phyloP scores from a whole-genome alignment of 1,140 invertebrate genomes.

The Drosophila hydei region DNA sequence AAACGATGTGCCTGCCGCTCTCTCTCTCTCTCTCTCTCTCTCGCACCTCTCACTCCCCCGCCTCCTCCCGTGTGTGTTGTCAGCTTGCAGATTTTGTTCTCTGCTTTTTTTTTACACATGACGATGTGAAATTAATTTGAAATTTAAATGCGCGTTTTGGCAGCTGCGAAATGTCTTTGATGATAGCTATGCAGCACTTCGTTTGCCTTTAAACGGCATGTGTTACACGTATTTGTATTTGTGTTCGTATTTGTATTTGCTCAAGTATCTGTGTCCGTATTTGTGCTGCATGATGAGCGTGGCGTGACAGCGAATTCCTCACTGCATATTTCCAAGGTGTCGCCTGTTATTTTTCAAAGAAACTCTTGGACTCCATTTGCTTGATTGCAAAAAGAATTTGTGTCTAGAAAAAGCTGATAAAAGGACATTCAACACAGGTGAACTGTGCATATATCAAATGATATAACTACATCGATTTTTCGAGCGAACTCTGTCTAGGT shows the following conservation, averaged over 20 bases:
- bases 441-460: neutral
- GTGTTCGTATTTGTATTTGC: constrained; percentile 26
- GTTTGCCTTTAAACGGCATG: constrained; percentile 37
- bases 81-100: constrained; percentile 75
- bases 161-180: constrained; percentile 65
- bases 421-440: too few species aligned
- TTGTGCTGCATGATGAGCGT: constrained; percentile 53
- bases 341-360: neutral
- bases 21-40: neutral
- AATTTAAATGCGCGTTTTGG: constrained; percentile 77
- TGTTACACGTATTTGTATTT: constrained; percentile 26
- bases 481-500: too few species aligned
- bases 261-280: constrained; percentile 7
- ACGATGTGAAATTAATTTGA: constrained; percentile 78
- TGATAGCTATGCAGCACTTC: constrained; percentile 40
- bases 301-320: constrained; percentile 44
- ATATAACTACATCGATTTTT: too few species aligned
- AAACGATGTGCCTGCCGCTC: constrained; percentile 30
- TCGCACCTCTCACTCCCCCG: constrained; percentile 2
- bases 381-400: neutral
- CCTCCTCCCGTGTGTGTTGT: constrained; percentile 33
- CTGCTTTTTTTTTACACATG: constrained; percentile 55
- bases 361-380: constrained; percentile 1
- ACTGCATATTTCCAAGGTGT: constrained; percentile 23
- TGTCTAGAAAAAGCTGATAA: neutral